Conservation (phyloP, 1,140 invertebrate genomes). For the Trichonephila clavipes region DNA sequence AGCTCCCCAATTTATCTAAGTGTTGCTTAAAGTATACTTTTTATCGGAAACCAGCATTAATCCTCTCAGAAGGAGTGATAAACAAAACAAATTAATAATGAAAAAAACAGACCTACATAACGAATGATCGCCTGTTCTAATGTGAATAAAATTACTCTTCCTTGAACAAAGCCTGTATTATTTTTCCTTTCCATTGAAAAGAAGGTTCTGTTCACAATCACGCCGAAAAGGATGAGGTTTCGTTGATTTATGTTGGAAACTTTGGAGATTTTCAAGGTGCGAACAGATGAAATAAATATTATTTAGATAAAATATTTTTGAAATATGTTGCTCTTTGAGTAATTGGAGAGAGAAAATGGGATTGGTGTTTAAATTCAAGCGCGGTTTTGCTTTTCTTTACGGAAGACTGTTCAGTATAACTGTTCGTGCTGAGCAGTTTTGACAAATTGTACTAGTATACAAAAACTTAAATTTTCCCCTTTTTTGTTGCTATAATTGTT, state of each 20-base stretch:
- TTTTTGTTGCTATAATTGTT: no score
- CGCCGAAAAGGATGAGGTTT: not conserved
- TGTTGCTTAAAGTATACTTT: not conserved
- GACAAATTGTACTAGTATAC: no score
- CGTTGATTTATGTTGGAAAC: conserved; percentile 3
- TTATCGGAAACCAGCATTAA: not conserved
- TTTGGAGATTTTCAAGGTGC: conserved; percentile 9
- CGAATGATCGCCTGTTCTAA: not conserved
- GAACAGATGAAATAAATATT: not conserved
- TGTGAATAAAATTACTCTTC: conserved; percentile 30
- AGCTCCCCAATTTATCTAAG: not conserved
- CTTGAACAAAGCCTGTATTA: not conserved
- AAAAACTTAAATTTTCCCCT: no score
- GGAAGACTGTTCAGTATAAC: no score
- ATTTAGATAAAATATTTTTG: not conserved
- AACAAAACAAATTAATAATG: not conserved
- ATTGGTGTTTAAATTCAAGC: no score
- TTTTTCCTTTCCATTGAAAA: not conserved
- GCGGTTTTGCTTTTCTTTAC: no score
- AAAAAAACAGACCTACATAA: not conserved
- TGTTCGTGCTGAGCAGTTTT: no score
- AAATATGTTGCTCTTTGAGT: not conserved
- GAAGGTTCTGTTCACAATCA: not conserved
- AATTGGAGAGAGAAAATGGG: not conserved
- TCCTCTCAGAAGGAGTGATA: not conserved